These are phyloP conservation scores for Laupala kohalensis DNA, from an alignment of 1,140 invertebrate species.

Conservation along the genomic window DNA sequence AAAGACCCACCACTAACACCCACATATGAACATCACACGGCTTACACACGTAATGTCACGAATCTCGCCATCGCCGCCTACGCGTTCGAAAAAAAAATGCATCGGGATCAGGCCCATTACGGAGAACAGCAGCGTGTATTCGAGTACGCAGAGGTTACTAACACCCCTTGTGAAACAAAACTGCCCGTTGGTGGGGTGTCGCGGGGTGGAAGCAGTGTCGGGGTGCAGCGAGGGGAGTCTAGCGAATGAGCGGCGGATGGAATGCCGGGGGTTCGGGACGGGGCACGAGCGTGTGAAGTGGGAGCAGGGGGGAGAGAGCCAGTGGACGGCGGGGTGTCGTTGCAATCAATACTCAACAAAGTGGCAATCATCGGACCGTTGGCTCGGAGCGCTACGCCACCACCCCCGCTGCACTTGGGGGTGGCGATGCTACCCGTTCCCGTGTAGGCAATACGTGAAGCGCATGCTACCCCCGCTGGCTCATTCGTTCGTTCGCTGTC, in stretches of 20 bases:
- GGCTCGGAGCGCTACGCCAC: no score
- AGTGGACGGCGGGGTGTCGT: background rate
- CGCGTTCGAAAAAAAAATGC: background rate
- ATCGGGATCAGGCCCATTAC: background rate
- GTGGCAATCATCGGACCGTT: background rate
- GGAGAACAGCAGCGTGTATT: background rate
- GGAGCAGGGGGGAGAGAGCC: background rate
- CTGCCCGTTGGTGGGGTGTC: background rate
- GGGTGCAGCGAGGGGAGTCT: background rate
- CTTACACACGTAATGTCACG: background rate
- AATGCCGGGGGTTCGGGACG: no score
- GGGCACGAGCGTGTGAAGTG: background rate
- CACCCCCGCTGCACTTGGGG: no score
- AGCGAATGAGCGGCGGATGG: no score
- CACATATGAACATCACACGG: background rate
- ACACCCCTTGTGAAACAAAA: background rate
- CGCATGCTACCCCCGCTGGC: no score
- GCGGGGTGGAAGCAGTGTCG: background rate
- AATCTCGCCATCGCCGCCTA: background rate
- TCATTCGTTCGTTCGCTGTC: no score
- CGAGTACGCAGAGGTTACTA: background rate
- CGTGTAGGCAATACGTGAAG: no score
- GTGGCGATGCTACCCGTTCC: no score
- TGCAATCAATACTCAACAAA: background rate
- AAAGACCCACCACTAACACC: background rate